Percentiles rank a stretch among this genome's conserved stretches.
These are phyloP conservation scores for Sebastes cheni DNA, from an alignment of 2,797 vertebrate genomes.

Conservation along the genomic window DNA sequence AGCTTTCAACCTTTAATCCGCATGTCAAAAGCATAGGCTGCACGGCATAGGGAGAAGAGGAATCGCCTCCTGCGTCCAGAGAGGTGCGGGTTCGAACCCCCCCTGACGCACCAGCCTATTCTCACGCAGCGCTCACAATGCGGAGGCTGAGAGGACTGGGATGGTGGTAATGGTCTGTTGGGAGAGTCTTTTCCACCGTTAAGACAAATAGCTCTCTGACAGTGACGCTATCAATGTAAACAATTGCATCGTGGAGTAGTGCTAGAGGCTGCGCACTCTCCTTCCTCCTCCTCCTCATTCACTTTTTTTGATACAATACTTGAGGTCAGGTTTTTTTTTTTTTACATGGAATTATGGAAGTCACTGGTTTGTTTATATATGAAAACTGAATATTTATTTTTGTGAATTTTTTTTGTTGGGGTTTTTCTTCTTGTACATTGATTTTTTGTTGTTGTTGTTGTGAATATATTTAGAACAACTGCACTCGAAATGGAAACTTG, in stretches of 20 bases:
- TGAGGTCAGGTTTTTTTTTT: constrained; percentile 85
- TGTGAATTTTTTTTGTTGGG: constrained; percentile 71
- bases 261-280: constrained; percentile 13
- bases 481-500: constrained; percentile 88
- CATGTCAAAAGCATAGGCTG: constrained; percentile 76
- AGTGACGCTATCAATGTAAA: constrained; percentile 75
- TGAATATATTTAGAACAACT: constrained; percentile 77
- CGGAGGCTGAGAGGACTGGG: constrained; percentile 42
- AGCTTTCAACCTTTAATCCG: constrained; percentile 80
- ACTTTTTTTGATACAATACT: constrained; percentile 79
- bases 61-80: constrained; percentile 43
- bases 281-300: neutral
- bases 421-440: constrained; percentile 73
- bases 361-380: constrained; percentile 87
- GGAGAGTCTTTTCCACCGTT: constrained; percentile 61
- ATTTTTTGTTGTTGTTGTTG: constrained; percentile 69
- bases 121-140: constrained; percentile 64
- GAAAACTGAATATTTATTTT: constrained; percentile 87
- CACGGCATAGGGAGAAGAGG: constrained; percentile 64
- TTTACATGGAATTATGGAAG: constrained; percentile 80
- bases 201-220: constrained; percentile 72
- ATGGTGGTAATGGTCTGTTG: constrained; percentile 64
- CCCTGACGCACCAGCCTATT: constrained; percentile 54
- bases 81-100: constrained; percentile 24
- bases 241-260: constrained; percentile 62